Evolutionary conservation across 1,140 invertebrate genomes (phyloP).

Genomic region (Danaus plexippus): DNA sequence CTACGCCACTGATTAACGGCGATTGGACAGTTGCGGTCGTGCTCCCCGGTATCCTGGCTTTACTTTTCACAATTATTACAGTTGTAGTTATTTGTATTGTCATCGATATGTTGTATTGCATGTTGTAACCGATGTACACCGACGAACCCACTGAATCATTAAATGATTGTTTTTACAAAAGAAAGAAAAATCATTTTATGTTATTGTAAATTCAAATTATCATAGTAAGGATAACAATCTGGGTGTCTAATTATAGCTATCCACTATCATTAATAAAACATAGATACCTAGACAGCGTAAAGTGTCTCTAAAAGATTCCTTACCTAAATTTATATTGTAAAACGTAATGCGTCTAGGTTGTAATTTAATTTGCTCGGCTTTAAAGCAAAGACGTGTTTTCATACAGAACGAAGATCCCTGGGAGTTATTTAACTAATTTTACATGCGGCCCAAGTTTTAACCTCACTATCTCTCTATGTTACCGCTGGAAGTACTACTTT

Average conservation of each 20-base stretch:
- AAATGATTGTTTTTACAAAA: no score
- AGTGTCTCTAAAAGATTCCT: constrained; percentile 1
- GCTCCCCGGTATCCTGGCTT: constrained; percentile 6
- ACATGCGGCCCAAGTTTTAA: constrained; percentile 58
- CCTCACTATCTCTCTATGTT: constrained; percentile 26
- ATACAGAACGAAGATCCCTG: constrained; percentile 42
- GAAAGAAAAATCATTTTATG: no score
- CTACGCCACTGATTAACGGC: constrained; percentile 12
- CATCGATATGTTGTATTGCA: no score
- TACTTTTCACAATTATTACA: no score
- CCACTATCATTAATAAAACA: neutral
- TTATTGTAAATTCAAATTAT: no score
- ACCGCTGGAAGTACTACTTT: constrained; percentile 2
- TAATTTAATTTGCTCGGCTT: constrained; percentile 48
- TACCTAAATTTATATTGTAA: constrained; percentile 45
- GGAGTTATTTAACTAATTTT: constrained; percentile 62
- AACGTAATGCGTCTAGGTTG: constrained; percentile 43
- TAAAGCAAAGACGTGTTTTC: constrained; percentile 63
- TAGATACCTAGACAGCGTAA: neutral
- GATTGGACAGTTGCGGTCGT: constrained; percentile 10
- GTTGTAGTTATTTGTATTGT: no score
- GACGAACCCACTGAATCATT: no score
- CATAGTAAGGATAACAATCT: no score
- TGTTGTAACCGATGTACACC: no score
- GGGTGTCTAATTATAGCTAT: no score